Evolutionary conservation across 2,888 invertebrate genomes (phyloP), one percentile per base, ranked within the genome.

Genomic region (Platycheirus albimanus): DNA sequence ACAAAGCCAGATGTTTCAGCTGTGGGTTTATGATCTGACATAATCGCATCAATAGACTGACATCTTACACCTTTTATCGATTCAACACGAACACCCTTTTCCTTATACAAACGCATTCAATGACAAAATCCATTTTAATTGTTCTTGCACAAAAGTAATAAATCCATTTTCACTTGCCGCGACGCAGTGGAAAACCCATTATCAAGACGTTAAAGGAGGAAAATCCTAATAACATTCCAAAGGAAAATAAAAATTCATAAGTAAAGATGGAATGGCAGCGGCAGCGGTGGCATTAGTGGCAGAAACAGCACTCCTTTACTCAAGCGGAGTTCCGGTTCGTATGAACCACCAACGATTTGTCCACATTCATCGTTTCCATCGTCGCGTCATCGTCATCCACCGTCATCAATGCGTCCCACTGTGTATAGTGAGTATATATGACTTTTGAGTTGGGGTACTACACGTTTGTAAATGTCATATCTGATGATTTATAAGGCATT

Each of bases 131-230:
- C 70, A 76, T 71, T 76, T 69, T 76, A 63, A 77, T 77, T 77
- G 66, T 77, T 47, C 69, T 51, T 72, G 38, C 75, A 78, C 64
- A 74, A 77, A 78, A 36, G 72, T 70, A 72, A 83, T 83, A 72
- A 83, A 83, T 83, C 83, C 83, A 83, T 83, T 83, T 78, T 69
- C 78, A 83, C 83, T 69, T 72, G 83, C 28, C n/a, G n/a, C n/a
- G n/a, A n/a, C n/a, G n/a, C 41, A 28, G 13, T 38, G 72, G 43
- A 54, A 64, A 80, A 43, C 28, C 75, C 70, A 75, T 75, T 69
- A 75, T 28, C 52, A 19, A 58, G 13, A 51, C 6, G 17, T 30
- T 20, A 20, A 67, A 61, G 70, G 54, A 54, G 74, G 36, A 74
- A 74, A 72, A 66, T 58, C 58, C 71, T 41, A 67, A 74, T 61